Conservation (phyloP, 2,888 invertebrate genomes). For the Pelosia muscerda region DNA sequence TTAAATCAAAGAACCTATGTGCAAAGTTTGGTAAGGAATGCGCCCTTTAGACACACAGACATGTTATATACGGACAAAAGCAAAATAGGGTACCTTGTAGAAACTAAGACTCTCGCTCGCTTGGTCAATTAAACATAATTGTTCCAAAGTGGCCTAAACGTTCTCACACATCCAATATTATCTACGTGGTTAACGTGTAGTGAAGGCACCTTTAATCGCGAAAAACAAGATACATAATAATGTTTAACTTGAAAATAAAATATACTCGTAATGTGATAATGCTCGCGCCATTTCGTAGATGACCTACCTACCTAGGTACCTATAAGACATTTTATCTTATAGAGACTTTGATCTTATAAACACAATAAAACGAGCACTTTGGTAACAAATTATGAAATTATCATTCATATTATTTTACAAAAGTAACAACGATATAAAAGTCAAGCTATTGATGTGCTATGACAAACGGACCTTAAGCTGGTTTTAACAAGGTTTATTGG, state of each 20-base stretch:
- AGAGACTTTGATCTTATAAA: neutral
- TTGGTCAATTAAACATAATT: too few relatives aligned
- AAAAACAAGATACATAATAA: neutral
- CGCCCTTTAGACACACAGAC: too few relatives aligned
- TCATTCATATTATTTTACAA: neutral
- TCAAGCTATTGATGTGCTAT: neutral
- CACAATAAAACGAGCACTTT: neutral
- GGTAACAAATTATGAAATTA: conserved; percentile 5
- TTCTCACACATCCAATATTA: too few relatives aligned
- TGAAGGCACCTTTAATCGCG: too few relatives aligned
- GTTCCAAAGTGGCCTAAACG: too few relatives aligned
- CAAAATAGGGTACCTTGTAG: too few relatives aligned
- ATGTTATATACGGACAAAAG: too few relatives aligned
- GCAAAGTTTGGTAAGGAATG: too few relatives aligned
- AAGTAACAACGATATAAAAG: neutral
- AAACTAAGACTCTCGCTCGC: too few relatives aligned
- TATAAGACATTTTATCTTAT: neutral
- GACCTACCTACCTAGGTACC: neutral
- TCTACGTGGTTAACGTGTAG: too few relatives aligned
- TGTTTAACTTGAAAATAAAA: neutral
- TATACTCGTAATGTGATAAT: neutral
- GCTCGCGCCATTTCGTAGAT: neutral
- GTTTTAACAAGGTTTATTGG: too few relatives aligned
- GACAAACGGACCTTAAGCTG: neutral
- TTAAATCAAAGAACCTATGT: too few relatives aligned